These are phyloP conservation scores for Nilaparvata lugens DNA, from an alignment of 1,140 invertebrate species.

Conservation along the genomic window DNA sequence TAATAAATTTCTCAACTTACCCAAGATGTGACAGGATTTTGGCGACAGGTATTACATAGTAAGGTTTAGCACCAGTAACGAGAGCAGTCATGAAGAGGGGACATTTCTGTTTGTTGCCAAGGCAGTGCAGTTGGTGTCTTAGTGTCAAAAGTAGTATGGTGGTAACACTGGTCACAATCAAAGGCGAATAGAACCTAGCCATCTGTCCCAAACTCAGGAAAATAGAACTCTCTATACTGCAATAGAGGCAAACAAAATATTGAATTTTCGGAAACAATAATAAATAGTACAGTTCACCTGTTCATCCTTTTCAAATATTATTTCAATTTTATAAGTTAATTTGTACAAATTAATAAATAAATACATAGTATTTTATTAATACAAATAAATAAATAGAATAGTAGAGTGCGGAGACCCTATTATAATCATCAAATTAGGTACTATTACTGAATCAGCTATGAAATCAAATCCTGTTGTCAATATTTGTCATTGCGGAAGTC, in stretches of 20 bases:
- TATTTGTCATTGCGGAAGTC: too few species aligned
- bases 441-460: too few species aligned
- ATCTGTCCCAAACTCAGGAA: conserved; percentile 34
- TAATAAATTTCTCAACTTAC: too few species aligned
- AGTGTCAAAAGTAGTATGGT: conserved; percentile 36
- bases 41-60: conserved; percentile 33
- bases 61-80: conserved; percentile 35
- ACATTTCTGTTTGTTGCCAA: conserved; percentile 25
- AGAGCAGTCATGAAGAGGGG: conserved; percentile 36
- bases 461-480: too few species aligned
- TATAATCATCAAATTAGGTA: too few species aligned
- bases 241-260: conserved; percentile 2
- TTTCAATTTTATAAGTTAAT: too few species aligned
- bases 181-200: conserved; percentile 34
- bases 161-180: conserved; percentile 35
- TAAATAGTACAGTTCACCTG: background rate
- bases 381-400: too few species aligned
- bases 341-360: too few species aligned
- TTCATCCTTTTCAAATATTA: too few species aligned
- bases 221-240: conserved; percentile 35
- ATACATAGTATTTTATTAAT: too few species aligned
- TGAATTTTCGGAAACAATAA: background rate
- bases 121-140: conserved; percentile 32
- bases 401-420: too few species aligned
- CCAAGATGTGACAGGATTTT: conserved; percentile 22